Conservation (phyloP, 2,888 invertebrate genomes). For the Stenolophus ochropezus region DNA sequence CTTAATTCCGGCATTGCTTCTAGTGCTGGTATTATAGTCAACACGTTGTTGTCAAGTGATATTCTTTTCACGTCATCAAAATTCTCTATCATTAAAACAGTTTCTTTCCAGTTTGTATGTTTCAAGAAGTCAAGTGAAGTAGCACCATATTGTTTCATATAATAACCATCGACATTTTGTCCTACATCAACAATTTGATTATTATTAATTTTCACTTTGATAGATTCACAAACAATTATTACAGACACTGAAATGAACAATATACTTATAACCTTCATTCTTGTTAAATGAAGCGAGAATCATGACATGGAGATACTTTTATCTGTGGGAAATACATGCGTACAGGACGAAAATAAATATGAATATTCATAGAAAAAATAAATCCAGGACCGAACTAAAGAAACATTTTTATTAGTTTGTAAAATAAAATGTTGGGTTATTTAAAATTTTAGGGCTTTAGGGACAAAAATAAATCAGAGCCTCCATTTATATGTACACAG, state of each 20-base stretch:
- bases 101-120: neutral
- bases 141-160: neutral
- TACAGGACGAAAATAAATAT: neutral
- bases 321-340: neutral
- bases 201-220: slow-evolving; percentile 11
- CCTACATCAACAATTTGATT: neutral
- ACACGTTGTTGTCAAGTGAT: neutral
- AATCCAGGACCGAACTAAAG: no score
- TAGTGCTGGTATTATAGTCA: neutral
- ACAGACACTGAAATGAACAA: neutral
- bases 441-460: no score
- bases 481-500: no score
- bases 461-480: no score
- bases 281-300: neutral
- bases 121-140: neutral
- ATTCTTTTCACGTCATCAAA: slow-evolving; percentile 2
- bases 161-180: neutral
- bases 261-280: neutral
- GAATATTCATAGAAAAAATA: no score
- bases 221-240: neutral
- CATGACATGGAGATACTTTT: no score
- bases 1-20: neutral
- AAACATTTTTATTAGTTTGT: no score
- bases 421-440: no score
- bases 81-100: neutral